phyloP scores from a whole-genome alignment of 2,797 vertebrate genomes.

The Melopsittacus undulatus region DNA sequence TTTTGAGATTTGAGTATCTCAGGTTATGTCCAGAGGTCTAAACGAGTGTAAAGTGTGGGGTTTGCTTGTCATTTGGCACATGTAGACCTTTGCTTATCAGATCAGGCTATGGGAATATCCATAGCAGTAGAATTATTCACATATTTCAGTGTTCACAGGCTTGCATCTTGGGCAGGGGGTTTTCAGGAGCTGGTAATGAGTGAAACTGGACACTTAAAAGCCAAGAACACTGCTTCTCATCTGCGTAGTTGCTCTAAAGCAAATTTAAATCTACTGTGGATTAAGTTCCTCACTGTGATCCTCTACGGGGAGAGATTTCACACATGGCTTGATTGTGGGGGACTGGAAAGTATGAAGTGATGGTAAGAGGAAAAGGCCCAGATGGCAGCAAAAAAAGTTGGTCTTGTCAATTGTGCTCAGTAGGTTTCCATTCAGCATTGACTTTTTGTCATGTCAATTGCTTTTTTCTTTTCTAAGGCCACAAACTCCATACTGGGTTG shows the following conservation, averaged over 20 bases:
- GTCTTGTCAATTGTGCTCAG: not conserved
- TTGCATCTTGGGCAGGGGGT: not conserved
- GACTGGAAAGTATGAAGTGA: not conserved
- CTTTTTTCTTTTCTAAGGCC: not conserved
- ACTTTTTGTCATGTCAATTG: not conserved
- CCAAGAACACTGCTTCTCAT: not conserved
- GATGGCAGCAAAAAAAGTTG: not conserved
- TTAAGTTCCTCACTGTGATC: not conserved
- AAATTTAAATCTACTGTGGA: not conserved
- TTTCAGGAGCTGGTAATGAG: not conserved
- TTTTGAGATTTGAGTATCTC: not conserved
- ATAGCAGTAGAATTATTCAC: not conserved
- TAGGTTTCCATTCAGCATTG: not conserved
- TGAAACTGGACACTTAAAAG: not conserved
- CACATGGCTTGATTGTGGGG: not conserved
- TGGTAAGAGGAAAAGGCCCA: not conserved
- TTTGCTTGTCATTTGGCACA: not conserved
- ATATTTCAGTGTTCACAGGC: not conserved
- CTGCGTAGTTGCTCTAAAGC: not conserved
- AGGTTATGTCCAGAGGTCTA: not conserved
- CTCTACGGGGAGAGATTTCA: not conserved
- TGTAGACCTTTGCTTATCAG: not conserved
- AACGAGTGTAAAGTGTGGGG: not conserved
- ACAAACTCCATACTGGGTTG: accelerated
- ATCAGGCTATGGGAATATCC: not conserved